phyloP scores from a whole-genome alignment of 1,140 invertebrate genomes.

The Potamilus streckersoni region DNA sequence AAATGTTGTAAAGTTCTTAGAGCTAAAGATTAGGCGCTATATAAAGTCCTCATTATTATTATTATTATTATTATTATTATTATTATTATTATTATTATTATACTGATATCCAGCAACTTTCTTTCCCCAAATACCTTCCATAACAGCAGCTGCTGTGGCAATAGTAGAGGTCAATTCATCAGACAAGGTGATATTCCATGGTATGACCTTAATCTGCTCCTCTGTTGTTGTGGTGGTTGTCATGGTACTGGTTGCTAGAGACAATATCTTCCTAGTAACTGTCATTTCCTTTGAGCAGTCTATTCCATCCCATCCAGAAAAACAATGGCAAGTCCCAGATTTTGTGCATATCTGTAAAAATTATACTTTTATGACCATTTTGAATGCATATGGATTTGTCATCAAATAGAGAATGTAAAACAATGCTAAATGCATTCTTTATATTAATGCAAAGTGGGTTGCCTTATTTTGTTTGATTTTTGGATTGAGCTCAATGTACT shows the following conservation, averaged over 20 bases:
- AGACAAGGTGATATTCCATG: slow-evolving; percentile 3
- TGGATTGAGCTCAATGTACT: not conserved
- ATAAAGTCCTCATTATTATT: no score
- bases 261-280: slow-evolving; percentile 49
- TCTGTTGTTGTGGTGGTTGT: slow-evolving; percentile 23
- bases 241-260: slow-evolving; percentile 32
- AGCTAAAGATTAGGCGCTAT: no score
- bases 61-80: no score
- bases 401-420: not conserved
- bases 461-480: not conserved
- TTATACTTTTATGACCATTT: not conserved
- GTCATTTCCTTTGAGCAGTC: slow-evolving; percentile 82
- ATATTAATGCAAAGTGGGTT: not conserved
- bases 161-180: slow-evolving; percentile 15
- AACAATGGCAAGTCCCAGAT: slow-evolving; percentile 90
- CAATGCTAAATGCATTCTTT: not conserved
- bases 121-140: slow-evolving; percentile 14
- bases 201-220: slow-evolving; percentile 15
- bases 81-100: no score
- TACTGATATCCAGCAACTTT: no score
- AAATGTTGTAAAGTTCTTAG: no score
- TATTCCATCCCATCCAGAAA: slow-evolving; percentile 85
- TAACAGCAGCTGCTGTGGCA: slow-evolving; percentile 29
- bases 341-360: slow-evolving; percentile 88
- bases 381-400: not conserved